Evolutionary conservation across 2,888 invertebrate genomes (phyloP), one percentile per base, ranked within the genome.

Genomic region (Scaptomyza tumidula): DNA sequence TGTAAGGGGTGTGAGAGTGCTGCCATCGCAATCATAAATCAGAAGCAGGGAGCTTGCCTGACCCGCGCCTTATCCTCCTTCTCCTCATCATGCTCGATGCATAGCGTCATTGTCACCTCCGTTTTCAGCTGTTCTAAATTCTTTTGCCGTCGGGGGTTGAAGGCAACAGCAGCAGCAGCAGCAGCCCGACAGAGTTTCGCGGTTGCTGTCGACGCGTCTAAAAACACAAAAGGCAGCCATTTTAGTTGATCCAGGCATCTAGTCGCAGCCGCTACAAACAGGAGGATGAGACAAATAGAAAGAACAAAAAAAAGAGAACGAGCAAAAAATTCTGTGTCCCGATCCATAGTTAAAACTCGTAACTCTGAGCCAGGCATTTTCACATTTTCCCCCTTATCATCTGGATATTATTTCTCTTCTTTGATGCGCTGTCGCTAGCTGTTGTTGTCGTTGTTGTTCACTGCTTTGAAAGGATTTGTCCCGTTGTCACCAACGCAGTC

Each of bases 381-480:
- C 60, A 75, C 73, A 65, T 69, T 82, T 54, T 45, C 48, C 65
- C 53, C 54, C 55, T 58, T 41, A 19, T 31, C 58, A 35, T 54
- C 13, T 10, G 11, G 37, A 14, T 35, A 13, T 4, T 35, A 13
- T 4, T 14, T 16, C 29, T 14, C 6, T 3, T 1, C 13, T 16
- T 19, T 16, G 10, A 16, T 49, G 14, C 31, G 33, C 13, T 49
- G n/a, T 50, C n/a, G 37, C n/a, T 37, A 16, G 3, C 14, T 19
- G 59, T 44, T 59, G 31, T 43, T 53, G 49, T 19, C 16, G 49
- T 24, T 49, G 56, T 59, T 48, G 63, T 64, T 35, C 46, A 49
- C 49, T 66, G 60, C 67, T 86, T 75, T 76, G 55, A 85, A 89
- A 73, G 89, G 89, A 89, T 86, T 86, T 86, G 89, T 89, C 88